These are phyloP conservation scores for Beris chalybata DNA, from an alignment of 2,888 invertebrate genomes.

Conservation along the genomic window DNA sequence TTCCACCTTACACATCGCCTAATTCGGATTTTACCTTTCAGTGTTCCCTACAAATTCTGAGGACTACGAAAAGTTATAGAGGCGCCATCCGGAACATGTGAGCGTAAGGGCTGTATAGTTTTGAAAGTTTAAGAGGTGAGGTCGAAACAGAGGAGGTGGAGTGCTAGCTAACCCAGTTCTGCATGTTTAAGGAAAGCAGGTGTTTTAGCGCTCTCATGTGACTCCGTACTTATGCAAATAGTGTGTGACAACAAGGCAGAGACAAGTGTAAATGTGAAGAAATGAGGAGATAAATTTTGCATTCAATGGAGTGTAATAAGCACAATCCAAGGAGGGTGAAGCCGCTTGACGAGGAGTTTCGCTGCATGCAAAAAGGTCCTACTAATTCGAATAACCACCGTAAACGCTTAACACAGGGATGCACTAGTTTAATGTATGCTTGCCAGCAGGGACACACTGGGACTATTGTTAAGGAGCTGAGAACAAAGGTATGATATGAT, in stretches of 20 bases:
- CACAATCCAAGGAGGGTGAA: constrained; percentile 34
- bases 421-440: constrained; percentile 87
- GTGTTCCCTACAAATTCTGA: neutral
- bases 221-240: no score
- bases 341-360: constrained; percentile 27
- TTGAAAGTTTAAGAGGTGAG: no score
- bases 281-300: constrained; percentile 35
- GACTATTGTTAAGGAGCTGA: constrained; percentile 73
- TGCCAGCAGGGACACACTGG: constrained; percentile 85
- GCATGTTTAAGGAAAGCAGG: no score
- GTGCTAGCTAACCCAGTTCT: no score
- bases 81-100: neutral
- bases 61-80: neutral
- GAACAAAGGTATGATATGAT: constrained; percentile 66
- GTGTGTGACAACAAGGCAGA: no score
- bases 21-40: no score
- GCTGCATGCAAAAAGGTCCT: constrained; percentile 10
- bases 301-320: constrained; percentile 39
- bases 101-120: no score
- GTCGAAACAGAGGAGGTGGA: no score
- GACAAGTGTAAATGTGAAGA: constrained; percentile 7
- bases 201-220: no score
- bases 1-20: neutral
- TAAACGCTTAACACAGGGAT: constrained; percentile 64
- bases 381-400: neutral